Evolutionary conservation across 2,113 vertebrate genomes (phyloP).

Genomic region (Hipposideros armiger): DNA sequence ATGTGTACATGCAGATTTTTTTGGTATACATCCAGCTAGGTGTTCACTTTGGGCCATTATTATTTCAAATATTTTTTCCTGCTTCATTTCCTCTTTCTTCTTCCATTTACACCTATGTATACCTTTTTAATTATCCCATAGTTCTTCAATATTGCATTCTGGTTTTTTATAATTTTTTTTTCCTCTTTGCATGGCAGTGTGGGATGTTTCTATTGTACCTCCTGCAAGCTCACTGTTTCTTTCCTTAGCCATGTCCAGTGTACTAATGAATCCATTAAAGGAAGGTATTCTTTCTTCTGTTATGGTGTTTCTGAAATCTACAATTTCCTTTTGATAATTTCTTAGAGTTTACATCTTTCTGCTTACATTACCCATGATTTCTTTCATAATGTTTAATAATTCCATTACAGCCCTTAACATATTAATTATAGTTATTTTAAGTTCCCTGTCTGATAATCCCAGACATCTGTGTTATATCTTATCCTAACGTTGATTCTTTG

Average conservation of each 20-base stretch:
- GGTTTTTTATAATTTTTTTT: too few relatives aligned
- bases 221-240: background rate
- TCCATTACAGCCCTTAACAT: background rate
- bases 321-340: background rate
- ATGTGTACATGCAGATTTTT: background rate
- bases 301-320: background rate
- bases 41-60: background rate
- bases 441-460: background rate
- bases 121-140: background rate
- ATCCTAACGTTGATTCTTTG: background rate
- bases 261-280: background rate
- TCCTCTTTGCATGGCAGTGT: background rate
- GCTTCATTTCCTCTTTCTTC: background rate
- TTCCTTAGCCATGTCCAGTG: background rate
- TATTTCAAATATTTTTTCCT: background rate
- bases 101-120: background rate
- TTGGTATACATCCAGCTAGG: background rate
- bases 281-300: background rate
- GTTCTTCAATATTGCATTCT: background rate
- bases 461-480: background rate
- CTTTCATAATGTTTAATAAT: background rate
- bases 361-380: background rate
- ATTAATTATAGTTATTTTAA: constrained; percentile 9
- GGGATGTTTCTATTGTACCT: background rate
- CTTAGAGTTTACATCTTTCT: background rate